These are phyloP conservation scores for Lasioglossum zephyrum DNA, from an alignment of 2,888 invertebrate genomes.

Conservation along the genomic window DNA sequence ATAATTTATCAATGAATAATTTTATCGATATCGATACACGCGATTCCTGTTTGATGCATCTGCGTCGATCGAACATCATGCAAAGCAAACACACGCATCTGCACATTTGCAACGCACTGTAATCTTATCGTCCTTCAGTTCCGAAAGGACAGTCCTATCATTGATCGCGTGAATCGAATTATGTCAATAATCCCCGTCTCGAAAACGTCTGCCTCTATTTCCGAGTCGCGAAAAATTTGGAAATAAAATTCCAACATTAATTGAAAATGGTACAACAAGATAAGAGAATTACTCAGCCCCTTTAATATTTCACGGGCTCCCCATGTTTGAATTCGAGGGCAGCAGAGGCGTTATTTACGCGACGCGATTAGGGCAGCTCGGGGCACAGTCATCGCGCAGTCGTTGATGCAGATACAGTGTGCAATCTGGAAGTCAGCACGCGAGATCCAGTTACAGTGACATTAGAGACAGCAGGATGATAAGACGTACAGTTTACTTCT, in stretches of 20 bases:
- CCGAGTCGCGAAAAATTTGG: not conserved
- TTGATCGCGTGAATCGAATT: not conserved
- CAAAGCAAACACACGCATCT: not conserved
- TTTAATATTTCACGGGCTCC: not conserved
- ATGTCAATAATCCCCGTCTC: not conserved
- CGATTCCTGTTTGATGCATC: not conserved
- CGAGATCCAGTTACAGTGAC: slow-evolving; percentile 35
- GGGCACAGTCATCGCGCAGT: not conserved
- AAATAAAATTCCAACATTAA: not conserved
- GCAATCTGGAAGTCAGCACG: slow-evolving; percentile 28
- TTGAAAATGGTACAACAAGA: not conserved
- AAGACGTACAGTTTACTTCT: slow-evolving; percentile 41
- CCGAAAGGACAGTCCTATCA: slow-evolving; percentile 1
- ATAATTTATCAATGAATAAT: not conserved
- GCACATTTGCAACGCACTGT: not conserved
- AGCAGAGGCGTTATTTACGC: not conserved
- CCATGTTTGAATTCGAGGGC: not conserved
- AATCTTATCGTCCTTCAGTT: slow-evolving; percentile 19
- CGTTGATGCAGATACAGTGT: slow-evolving; percentile 8
- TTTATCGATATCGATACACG: not conserved
- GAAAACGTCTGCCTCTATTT: not conserved
- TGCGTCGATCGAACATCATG: not conserved
- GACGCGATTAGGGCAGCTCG: not conserved
- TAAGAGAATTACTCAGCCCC: not conserved
- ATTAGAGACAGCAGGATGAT: slow-evolving; percentile 43